Conservation (phyloP, 2,888 invertebrate genomes). For the Luffia ferchaultella region DNA sequence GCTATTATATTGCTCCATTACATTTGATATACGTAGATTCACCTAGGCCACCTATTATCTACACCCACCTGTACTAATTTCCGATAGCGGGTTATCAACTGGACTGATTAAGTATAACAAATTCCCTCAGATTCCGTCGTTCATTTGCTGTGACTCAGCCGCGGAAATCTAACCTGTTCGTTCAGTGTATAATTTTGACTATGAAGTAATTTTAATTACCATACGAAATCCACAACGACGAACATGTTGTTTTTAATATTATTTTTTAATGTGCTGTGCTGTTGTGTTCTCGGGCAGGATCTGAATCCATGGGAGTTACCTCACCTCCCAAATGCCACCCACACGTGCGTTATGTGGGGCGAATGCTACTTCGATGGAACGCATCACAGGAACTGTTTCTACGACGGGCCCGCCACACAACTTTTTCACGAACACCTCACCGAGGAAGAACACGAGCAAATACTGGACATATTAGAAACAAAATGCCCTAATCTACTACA, state of each 20-base stretch:
- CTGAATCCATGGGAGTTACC: conserved; percentile 1
- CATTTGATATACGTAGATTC: no score
- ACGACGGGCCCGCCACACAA: conserved; percentile 24
- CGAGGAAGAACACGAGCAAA: conserved; percentile 33
- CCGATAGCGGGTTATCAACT: not conserved
- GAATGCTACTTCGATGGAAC: conserved; percentile 29
- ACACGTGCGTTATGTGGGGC: conserved; percentile 36
- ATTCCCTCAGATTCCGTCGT: not conserved
- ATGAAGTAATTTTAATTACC: not conserved
- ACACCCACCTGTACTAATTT: not conserved
- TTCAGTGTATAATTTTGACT: not conserved
- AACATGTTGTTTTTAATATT: conserved; percentile 26
- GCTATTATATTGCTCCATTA: no score
- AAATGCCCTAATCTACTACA: conserved; percentile 70
- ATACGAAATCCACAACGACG: conserved; percentile 1
- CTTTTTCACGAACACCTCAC: conserved; percentile 28
- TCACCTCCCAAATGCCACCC: not conserved
- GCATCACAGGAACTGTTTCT: conserved; percentile 30
- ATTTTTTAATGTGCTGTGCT: not conserved
- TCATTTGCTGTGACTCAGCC: not conserved
- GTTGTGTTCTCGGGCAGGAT: conserved; percentile 5
- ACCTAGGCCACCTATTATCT: no score
- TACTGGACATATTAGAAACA: conserved; percentile 38
- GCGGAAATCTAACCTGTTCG: not conserved
- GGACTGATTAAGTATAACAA: not conserved